Evolutionary conservation across 2,113 vertebrate species (phyloP), one percentile per base, ranked within the genome.

Genomic region (Baryphthengus martii): DNA sequence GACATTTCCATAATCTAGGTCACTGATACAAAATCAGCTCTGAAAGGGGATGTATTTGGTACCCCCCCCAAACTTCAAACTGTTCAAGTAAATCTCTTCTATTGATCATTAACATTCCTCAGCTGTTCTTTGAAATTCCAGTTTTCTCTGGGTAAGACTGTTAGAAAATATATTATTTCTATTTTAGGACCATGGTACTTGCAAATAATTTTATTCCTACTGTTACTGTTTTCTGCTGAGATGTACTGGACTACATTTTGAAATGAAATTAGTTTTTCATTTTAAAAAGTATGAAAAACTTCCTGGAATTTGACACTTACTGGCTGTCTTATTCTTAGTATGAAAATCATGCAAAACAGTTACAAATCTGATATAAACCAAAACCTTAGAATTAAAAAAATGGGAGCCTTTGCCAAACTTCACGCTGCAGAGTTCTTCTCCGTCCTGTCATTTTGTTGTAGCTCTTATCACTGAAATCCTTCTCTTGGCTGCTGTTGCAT

Each of bases 61-160:
- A 61, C 68, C 2, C 3, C 25, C 82, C 25, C 53, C 71, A 85
- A 93, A 85, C 77, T 87, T 90, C 93, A 86, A 96, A 86, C 76
- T 81, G 23, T 31, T 88, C 29, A 85, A 94, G 65, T 93, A 94
- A 94, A 91, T 55, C 70, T 88, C 61, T 86, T 91, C 94, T 96
- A 92, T 59, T 89, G 89, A 88, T 97, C 67, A 61, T 88, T 95
- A 89, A 95, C 59, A 94, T 96, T 96, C 95, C 80, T 95, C 49
- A 96, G 56, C 76, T 94, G 82, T 91, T 94, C 72, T 74, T 95
- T 94, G 82, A 96, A 89, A 92, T 97, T 94, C 45, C 19, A 21
- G 74, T 97, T 96, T 73, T 89, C 95, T 97, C 63, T 85, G 37
- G 2, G 7, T 92, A 44, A 89, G 40, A 72, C 85, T 84, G 75